Base-by-base conservation (phyloP, 2,113 vertebrate species). In the Stomatorhinus ivindoensis region DNA sequence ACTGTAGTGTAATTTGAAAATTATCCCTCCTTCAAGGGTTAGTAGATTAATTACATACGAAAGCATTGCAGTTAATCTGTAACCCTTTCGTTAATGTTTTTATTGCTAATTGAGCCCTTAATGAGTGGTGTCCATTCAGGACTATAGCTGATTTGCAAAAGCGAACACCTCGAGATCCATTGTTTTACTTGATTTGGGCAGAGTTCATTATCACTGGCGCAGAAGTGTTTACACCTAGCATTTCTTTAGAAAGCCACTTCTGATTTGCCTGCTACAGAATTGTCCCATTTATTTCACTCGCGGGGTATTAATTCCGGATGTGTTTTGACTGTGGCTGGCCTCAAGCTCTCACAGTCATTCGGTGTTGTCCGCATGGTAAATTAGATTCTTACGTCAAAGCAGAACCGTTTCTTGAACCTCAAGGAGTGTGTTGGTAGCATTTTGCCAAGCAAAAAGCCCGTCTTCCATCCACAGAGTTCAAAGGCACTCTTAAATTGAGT, bases 11-110 rank as follows among this genome's bases (percentile, higher is more conserved):
- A 19, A 87, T 53, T 55, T 53, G 47, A 87, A 55, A 53, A n/a
- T 87, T 53, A 51, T 87, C 27, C 85, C 27, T 87, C 85, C 50
- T 87, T 53, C 85, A 53, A 44, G 73, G 69, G 35, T 89, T 82
- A 80, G 27, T 89, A 39, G 69, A 53, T 21, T 50, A 48, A 83
- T 69, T 85, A 86, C 83, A 65, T 86, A 69, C 48, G 4, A 61
- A 73, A 47, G 51, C 82, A 19, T 6, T 89, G 19, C 17, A 42
- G 35, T 31, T 83, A 80, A 88, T 88, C 46, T 80, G 88, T 51
- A 69, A 19, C 88, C 88, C 47, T 51, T 82, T 89, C 31, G 3
- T 39, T 53, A 46, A 21, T 15, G 19, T 76, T 83, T 55, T 82
- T 82, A 69, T 88, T 42, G 73, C 31, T 53, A 53, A 87, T 53